Percentiles rank a stretch among this genome's conserved stretches.
Evolutionary conservation across 1,140 invertebrate species (phyloP).

Genomic region (Bradynema listronoti): DNA sequence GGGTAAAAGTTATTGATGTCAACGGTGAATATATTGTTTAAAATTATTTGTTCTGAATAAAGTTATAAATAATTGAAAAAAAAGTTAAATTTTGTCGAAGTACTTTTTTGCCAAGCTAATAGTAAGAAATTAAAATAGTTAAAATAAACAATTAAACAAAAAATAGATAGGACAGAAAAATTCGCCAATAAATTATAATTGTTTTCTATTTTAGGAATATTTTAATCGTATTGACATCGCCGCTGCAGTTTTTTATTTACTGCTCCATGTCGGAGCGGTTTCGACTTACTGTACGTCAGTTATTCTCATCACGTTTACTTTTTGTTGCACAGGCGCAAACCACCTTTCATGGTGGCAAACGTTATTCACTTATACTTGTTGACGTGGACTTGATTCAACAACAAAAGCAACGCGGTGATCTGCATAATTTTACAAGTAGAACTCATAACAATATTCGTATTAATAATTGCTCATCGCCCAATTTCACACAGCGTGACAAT

Average conservation of each 20-base stretch:
- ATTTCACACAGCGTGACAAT: no score
- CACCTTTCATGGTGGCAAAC: constrained; percentile 54
- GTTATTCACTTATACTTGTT: constrained; percentile 50
- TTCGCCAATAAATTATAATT: constrained; percentile 16
- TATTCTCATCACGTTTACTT: constrained; percentile 46
- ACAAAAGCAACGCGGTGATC: constrained; percentile 11
- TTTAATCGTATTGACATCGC: constrained; percentile 80
- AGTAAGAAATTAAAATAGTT: no score
- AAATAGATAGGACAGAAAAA: constrained; percentile 5
- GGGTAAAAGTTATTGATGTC: no score
- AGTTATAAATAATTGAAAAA: no score
- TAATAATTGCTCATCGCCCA: no score
- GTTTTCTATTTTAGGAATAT: constrained; percentile 70
- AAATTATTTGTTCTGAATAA: no score
- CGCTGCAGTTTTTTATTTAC: constrained; percentile 88
- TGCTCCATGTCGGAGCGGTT: constrained; percentile 74
- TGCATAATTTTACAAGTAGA: no score
- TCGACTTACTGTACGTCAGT: constrained; percentile 34
- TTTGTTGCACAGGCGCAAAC: constrained; percentile 53
- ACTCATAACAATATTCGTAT: no score
- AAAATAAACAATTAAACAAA: no score
- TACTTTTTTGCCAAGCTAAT: no score
- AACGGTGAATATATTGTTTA: no score
- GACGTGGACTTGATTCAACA: constrained; percentile 39
- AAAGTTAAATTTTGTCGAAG: no score